Evolutionary conservation across 1,140 invertebrate species (phyloP).

Genomic region (Drosophila melanica): DNA sequence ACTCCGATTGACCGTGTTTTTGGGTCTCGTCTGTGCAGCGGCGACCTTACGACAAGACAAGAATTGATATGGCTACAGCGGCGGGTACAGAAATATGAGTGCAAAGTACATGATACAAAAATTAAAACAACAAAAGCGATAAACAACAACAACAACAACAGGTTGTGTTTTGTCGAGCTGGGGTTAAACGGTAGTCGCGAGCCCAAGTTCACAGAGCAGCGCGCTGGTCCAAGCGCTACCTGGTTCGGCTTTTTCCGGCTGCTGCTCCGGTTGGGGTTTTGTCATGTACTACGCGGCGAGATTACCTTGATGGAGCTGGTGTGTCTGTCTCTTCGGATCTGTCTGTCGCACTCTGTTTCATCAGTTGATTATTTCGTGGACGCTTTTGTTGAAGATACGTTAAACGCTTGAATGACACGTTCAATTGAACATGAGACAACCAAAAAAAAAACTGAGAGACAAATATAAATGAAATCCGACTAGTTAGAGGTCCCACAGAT

Average conservation of each 20-base stretch:
- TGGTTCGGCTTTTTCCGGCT: constrained; percentile 25
- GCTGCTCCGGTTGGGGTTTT: constrained; percentile 4
- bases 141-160: too few species aligned
- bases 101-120: constrained; percentile 16
- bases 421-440: constrained; percentile 72
- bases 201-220: not conserved
- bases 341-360: constrained; percentile 24
- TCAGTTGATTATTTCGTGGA: constrained; percentile 1
- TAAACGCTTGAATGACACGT: constrained; percentile 79
- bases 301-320: constrained; percentile 24
- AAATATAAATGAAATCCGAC: constrained; percentile 36
- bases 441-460: constrained; percentile 34
- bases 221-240: constrained; percentile 20
- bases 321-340: constrained; percentile 15
- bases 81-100: not conserved
- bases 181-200: constrained; percentile 7
- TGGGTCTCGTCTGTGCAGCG: constrained; percentile 10
- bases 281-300: constrained; percentile 28
- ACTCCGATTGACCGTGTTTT: not conserved
- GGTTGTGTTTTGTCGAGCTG: not conserved
- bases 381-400: constrained; percentile 27
- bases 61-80: constrained; percentile 38
- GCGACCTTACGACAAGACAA: constrained; percentile 31
- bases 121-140: not conserved
- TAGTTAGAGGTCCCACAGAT: constrained; percentile 35